These are phyloP conservation scores for Drosophila murphyi DNA, from an alignment of 1,140 invertebrate species.

Conservation along the genomic window DNA sequence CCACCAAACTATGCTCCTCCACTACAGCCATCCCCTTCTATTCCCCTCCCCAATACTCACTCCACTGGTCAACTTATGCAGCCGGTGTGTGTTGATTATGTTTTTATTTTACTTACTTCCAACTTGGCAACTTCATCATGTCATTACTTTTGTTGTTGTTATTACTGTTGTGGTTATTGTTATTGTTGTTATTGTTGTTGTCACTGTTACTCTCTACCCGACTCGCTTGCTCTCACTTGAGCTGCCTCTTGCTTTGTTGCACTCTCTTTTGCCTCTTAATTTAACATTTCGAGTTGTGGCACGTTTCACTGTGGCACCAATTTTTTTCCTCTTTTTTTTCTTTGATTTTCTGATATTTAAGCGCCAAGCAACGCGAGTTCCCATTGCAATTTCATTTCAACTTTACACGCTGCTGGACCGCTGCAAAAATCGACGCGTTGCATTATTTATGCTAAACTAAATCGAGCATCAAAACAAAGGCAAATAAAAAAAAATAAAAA, in stretches of 20 bases:
- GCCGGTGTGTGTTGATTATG: slow-evolving; percentile 66
- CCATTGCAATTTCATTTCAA: slow-evolving; percentile 74
- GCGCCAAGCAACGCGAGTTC: slow-evolving; percentile 46
- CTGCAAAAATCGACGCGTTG: slow-evolving; percentile 40
- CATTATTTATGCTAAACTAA: slow-evolving; percentile 11
- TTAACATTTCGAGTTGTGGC: slow-evolving; percentile 54
- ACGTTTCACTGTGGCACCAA: slow-evolving; percentile 67
- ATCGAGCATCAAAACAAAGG: neutral
- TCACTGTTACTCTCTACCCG: neutral
- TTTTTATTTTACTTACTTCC: slow-evolving; percentile 71
- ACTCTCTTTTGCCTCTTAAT: slow-evolving; percentile 31
- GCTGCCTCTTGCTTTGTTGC: slow-evolving; percentile 12
- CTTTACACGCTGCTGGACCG: slow-evolving; percentile 60
- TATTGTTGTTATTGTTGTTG: slow-evolving; percentile 24
- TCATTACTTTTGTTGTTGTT: slow-evolving; percentile 44
- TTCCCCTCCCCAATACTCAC: neutral
- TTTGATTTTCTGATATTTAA: slow-evolving; percentile 77
- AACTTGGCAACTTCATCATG: slow-evolving; percentile 63
- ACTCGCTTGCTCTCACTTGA: slow-evolving; percentile 7
- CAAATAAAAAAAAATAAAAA: slow-evolving; percentile 8
- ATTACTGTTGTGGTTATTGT: slow-evolving; percentile 1
- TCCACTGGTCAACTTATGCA: slow-evolving; percentile 39
- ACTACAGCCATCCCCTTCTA: neutral
- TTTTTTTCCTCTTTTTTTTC: slow-evolving; percentile 55
- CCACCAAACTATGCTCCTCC: slow-evolving; percentile 1